These are phyloP conservation scores for Elephas maximus DNA, from an alignment of 2,113 vertebrate species.

Conservation along the genomic window DNA sequence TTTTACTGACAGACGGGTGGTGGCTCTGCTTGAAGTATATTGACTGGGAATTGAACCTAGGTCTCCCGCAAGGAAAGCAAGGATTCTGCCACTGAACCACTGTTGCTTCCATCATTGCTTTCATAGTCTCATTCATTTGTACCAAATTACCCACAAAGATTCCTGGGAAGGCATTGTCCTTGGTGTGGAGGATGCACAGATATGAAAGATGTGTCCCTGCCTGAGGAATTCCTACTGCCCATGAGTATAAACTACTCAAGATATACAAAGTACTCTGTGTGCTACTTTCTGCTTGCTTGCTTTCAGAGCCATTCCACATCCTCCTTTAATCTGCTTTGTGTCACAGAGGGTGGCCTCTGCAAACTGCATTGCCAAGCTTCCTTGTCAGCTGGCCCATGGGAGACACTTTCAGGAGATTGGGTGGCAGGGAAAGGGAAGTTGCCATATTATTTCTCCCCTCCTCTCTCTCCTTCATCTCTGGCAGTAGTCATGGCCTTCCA, in stretches of 20 bases:
- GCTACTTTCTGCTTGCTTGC: background rate
- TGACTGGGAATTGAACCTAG: too few relatives aligned
- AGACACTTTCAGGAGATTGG: background rate
- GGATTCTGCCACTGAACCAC: too few relatives aligned
- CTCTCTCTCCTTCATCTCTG: background rate
- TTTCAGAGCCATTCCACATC: too few relatives aligned
- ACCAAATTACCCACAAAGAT: background rate
- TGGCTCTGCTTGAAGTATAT: too few relatives aligned
- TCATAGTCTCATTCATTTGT: background rate
- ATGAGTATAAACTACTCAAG: rapidly evolving
- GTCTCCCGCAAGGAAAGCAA: too few relatives aligned
- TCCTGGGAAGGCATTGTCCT: background rate
- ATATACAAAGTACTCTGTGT: rapidly evolving
- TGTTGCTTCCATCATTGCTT: background rate
- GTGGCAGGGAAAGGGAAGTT: background rate
- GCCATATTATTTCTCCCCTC: background rate
- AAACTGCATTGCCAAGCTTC: background rate
- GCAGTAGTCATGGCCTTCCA: rapidly evolving
- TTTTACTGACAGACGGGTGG: too few relatives aligned
- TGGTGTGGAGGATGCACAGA: background rate
- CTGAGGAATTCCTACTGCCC: background rate
- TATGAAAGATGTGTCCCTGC: background rate
- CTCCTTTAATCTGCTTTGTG: background rate
- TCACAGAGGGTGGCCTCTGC: background rate
- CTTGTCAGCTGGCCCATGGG: rapidly evolving